phyloP scores from a whole-genome alignment of 2,888 invertebrate species.

The Leucophora obtusa region DNA sequence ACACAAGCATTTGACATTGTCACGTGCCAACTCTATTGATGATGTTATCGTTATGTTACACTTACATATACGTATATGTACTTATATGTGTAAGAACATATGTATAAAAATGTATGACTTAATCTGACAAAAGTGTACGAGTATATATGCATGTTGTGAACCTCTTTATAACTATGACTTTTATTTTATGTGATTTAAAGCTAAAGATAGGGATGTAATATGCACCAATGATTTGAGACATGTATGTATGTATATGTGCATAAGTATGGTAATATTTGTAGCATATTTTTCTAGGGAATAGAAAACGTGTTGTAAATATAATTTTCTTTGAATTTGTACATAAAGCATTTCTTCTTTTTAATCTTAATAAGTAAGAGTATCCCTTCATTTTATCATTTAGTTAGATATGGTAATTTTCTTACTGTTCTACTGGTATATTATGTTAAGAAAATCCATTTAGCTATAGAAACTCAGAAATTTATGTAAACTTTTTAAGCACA shows the following conservation, averaged over 20 bases:
- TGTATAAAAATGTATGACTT: neutral
- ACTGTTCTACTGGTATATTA: neutral
- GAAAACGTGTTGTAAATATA: conserved; percentile 13
- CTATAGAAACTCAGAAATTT: neutral
- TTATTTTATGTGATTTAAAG: conserved; percentile 15
- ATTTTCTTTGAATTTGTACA: conserved; percentile 17
- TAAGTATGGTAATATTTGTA: neutral
- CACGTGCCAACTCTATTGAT: conserved; percentile 47
- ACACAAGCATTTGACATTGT: conserved; percentile 47
- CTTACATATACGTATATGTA: neutral
- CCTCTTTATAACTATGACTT: conserved; percentile 2
- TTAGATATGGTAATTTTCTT: neutral
- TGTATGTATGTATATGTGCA: neutral
- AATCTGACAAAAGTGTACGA: conserved; percentile 18
- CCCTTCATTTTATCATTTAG: neutral
- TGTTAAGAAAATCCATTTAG: neutral
- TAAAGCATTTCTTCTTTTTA: conserved; percentile 6
- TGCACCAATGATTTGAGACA: neutral
- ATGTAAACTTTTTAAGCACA: too few species aligned
- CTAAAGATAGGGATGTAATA: neutral
- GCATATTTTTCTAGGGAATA: neutral
- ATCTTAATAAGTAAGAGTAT: neutral
- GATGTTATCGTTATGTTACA: conserved; percentile 31
- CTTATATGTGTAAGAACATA: neutral
- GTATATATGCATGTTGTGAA: conserved; percentile 11